Evolutionary conservation across 2,888 invertebrate species (phyloP), one percentile per base, ranked within the genome.

Genomic region (Cenopis cana): DNA sequence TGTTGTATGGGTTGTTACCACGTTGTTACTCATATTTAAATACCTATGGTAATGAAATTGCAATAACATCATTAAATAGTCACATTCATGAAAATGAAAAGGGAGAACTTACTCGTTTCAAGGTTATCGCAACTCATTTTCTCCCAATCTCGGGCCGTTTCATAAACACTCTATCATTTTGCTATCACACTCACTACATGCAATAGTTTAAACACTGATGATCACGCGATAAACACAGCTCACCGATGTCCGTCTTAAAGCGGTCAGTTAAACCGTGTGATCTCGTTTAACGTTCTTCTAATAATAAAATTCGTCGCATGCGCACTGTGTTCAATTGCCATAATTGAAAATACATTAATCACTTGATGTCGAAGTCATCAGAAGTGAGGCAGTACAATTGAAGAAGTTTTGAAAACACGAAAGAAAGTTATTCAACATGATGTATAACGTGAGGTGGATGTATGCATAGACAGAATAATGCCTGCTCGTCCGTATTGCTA

Each of bases 341-440:
- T 90, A 89, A 90, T 88, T 88, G 87, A 89, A 88, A 88, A 89
- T 82, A 86, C 80, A 89, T 89, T 87, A 90, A 91, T 90, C 86
- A 89, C 83, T 84, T 75, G 77, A 76, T 82, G 82, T 85, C 82
- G 83, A 85, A 85, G 57, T 68, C 78, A 80, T 79, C 78, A 76
- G 74, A 76, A 80, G 78, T 76, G 79, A 75, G 75, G 73, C 73
- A 77, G 81, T 77, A 88, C 86, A 87, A 88, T 87, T 81, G 85
- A 81, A 79, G 75, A 76, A 85, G 88, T 89, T 64, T 88, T 90
- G 82, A 90, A 89, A 91, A 91, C 89, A 90, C 79, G 76, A 76
- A 76, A 72, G 74, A 76, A 79, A 85, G 82, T 85, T 85, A 82
- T 89, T 86, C 86, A 89, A 91, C 88, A 90, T 70, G 66, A 49